phyloP scores from a whole-genome alignment of 2,113 vertebrate species.

The Symphodus melops region DNA sequence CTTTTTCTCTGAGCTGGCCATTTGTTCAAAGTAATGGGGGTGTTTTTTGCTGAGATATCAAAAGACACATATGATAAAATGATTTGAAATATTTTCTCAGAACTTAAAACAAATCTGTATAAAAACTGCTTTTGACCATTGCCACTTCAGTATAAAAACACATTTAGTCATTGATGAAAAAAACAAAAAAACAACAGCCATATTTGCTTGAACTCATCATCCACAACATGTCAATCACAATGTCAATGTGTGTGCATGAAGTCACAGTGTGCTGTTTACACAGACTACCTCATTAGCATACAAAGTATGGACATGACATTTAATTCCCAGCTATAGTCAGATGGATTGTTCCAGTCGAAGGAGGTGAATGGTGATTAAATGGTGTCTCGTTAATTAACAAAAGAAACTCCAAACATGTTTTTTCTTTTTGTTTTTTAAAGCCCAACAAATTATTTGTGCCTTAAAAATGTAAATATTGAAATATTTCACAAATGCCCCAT shows the following conservation, averaged over 20 bases:
- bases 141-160: background rate
- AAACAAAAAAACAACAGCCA: background rate
- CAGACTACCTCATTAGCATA: conserved; percentile 16
- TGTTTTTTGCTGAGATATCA: conserved; percentile 38
- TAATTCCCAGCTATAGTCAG: background rate
- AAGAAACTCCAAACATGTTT: background rate
- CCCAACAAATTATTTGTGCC: background rate
- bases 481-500: conserved; percentile 17
- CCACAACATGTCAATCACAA: background rate
- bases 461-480: background rate
- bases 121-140: background rate
- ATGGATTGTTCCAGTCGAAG: background rate
- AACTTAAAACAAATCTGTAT: conserved; percentile 7
- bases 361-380: background rate
- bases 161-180: too few relatives aligned
- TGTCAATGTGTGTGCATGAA: conserved; percentile 20
- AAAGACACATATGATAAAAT: conserved; percentile 24
- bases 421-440: background rate
- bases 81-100: conserved; percentile 15
- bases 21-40: conserved; percentile 62
- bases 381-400: conserved; percentile 2
- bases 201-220: conserved; percentile 21
- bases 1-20: conserved; percentile 56
- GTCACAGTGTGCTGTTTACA: conserved; percentile 10
- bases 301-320: conserved; percentile 16